These are phyloP conservation scores for Carapus acus DNA, from an alignment of 2,797 vertebrate genomes.

Conservation along the genomic window DNA sequence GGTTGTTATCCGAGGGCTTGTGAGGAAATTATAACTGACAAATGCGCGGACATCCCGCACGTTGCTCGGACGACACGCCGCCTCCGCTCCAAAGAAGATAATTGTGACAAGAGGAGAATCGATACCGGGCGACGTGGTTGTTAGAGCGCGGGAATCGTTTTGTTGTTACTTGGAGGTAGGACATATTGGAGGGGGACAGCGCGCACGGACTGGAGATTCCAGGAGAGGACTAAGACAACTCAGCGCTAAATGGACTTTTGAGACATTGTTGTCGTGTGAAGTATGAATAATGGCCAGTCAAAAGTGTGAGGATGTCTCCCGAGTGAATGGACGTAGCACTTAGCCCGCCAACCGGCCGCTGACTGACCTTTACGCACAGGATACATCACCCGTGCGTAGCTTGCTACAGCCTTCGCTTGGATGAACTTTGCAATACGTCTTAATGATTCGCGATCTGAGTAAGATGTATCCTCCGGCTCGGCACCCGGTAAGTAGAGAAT, in stretches of 20 bases:
- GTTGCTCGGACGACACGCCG: conserved; percentile 32
- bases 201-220: conserved; percentile 26
- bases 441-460: conserved; percentile 93
- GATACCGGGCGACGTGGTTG: neutral
- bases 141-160: conserved; percentile 11
- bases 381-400: conserved; percentile 32
- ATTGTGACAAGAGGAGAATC: conserved; percentile 27
- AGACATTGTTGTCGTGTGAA: conserved; percentile 7
- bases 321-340: conserved; percentile 24
- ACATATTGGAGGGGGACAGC: conserved; percentile 19
- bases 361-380: conserved; percentile 55
- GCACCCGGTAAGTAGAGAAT: conserved; percentile 83
- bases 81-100: conserved; percentile 34
- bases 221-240: conserved; percentile 22
- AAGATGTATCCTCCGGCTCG: conserved; percentile 92
- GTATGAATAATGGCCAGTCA: conserved; percentile 13
- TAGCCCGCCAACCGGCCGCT: conserved; percentile 24
- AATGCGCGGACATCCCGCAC: conserved; percentile 45
- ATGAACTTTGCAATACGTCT: conserved; percentile 72
- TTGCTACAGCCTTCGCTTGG: conserved; percentile 46
- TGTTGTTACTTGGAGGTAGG: conserved; percentile 22
- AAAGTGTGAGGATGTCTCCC: conserved; percentile 44
- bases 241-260: conserved; percentile 43
- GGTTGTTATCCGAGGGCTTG: conserved; percentile 44
- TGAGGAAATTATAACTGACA: too few species aligned